Evolutionary conservation across 1,140 invertebrate species (phyloP).

Genomic region (Cydia strobilella): DNA sequence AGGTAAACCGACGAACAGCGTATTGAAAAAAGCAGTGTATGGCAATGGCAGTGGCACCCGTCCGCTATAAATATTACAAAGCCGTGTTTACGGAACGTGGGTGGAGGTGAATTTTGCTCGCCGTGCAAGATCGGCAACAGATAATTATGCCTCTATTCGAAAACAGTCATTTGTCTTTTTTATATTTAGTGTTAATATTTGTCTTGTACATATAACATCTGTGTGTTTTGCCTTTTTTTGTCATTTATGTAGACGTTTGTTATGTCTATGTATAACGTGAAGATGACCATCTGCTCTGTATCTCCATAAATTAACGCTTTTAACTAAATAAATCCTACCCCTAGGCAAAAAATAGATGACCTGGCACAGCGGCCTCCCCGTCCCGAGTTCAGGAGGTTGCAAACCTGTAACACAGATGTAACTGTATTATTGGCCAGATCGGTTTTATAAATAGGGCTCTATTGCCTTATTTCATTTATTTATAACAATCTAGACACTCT

Average conservation of each 20-base stretch:
- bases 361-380: background rate
- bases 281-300: background rate
- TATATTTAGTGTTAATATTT: background rate
- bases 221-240: background rate
- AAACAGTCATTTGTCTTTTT: slow-evolving; percentile 6
- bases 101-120: background rate
- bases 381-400: background rate
- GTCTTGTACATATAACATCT: background rate
- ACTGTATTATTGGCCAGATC: background rate
- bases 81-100: slow-evolving; percentile 6
- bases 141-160: slow-evolving; percentile 16
- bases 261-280: background rate
- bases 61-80: slow-evolving; percentile 29
- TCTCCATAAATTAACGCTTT: background rate
- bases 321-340: background rate
- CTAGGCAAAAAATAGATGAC: background rate
- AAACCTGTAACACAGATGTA: background rate
- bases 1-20: background rate
- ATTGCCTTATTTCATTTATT: background rate
- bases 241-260: background rate
- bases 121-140: slow-evolving; percentile 9
- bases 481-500: background rate
- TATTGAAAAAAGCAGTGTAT: slow-evolving; percentile 17
- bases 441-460: background rate
- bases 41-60: slow-evolving; percentile 8